phyloP scores from a whole-genome alignment of 2,113 vertebrate genomes.

The Anser cygnoides region DNA sequence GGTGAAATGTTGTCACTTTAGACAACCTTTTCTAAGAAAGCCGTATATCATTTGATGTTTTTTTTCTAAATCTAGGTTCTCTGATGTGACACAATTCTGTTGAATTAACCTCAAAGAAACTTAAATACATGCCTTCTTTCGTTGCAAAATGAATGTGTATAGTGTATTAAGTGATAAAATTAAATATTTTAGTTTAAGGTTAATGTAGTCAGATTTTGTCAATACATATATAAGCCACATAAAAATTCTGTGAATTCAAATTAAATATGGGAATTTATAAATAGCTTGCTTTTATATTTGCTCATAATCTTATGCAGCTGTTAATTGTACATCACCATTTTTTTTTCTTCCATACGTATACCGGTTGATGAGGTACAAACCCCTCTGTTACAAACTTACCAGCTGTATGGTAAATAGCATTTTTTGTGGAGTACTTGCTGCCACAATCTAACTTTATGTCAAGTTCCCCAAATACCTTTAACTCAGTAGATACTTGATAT shows the following conservation, averaged over 20 bases:
- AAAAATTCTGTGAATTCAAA: background rate
- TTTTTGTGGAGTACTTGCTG: background rate
- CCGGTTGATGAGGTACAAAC: background rate
- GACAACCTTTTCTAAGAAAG: background rate
- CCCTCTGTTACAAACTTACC: background rate
- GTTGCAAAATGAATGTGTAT: background rate
- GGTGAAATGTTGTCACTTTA: background rate
- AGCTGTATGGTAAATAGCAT: background rate
- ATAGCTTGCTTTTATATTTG: background rate
- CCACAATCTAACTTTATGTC: background rate
- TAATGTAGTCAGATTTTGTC: background rate
- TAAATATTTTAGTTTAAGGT: background rate
- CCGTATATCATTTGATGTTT: background rate
- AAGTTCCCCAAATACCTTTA: background rate
- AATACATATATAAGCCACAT: background rate
- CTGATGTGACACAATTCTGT: background rate
- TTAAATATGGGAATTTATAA: background rate
- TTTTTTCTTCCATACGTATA: background rate
- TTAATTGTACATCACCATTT: background rate
- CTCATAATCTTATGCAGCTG: background rate
- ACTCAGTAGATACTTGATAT: background rate
- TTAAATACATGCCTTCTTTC: rapidly evolving
- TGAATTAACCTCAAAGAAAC: background rate
- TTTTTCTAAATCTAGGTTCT: background rate
- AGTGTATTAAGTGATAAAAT: background rate